A percentile compares a stretch with the other conserved stretches of the same genome.
These are phyloP conservation scores for Rhodeus uyekii DNA, from an alignment of 2,797 vertebrate species.

Conservation along the genomic window DNA sequence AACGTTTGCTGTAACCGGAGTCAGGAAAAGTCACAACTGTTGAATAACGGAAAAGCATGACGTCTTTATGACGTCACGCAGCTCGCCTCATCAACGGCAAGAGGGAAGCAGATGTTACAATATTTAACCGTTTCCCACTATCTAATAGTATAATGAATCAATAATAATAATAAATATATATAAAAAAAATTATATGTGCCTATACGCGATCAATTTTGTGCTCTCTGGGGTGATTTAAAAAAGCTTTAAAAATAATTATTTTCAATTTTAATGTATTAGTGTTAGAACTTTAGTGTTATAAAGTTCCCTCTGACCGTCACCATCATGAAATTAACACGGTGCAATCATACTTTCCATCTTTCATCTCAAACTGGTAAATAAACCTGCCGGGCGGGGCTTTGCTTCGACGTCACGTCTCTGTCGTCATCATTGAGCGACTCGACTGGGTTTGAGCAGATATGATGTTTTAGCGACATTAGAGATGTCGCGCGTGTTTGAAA, in stretches of 20 bases:
- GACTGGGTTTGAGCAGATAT: background rate
- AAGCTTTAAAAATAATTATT: too few species aligned
- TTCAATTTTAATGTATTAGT: too few species aligned
- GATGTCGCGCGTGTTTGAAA: background rate
- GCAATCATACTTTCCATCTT: too few species aligned
- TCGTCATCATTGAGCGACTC: constrained; percentile 30
- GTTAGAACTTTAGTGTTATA: too few species aligned
- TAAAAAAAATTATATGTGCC: too few species aligned
- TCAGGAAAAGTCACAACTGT: background rate
- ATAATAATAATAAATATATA: too few species aligned
- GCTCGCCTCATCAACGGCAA: background rate
- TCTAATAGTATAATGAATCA: background rate
- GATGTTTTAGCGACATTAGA: background rate
- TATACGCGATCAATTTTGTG: too few species aligned
- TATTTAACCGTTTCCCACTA: background rate
- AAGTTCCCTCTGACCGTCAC: too few species aligned
- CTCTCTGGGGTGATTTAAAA: too few species aligned
- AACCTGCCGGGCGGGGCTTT: constrained; percentile 11
- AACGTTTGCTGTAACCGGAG: background rate
- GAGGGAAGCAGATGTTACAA: background rate
- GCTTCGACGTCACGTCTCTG: background rate
- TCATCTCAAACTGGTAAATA: background rate
- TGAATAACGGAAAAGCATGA: background rate
- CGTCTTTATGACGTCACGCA: background rate
- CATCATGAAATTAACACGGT: too few species aligned